phyloP scores from a whole-genome alignment of 2,888 invertebrate genomes.

The Andrena minutula region DNA sequence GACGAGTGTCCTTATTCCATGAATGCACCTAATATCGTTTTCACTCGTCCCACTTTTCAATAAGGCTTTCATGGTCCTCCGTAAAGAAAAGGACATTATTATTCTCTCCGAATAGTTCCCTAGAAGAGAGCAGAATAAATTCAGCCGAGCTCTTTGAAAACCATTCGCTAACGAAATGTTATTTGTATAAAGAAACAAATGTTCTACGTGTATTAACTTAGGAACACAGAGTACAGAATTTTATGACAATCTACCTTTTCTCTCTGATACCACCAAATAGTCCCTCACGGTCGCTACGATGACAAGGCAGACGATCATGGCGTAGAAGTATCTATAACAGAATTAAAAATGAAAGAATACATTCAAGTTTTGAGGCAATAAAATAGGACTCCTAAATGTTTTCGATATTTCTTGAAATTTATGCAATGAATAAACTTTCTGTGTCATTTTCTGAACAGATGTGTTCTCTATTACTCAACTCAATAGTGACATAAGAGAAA shows the following conservation, averaged over 20 bases:
- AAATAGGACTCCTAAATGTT: too few species aligned
- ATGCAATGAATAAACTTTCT: too few species aligned
- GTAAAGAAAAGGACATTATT: conserved; percentile 89
- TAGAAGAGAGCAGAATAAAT: conserved; percentile 55
- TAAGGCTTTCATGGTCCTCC: conserved; percentile 87
- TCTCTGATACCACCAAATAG: conserved; percentile 74
- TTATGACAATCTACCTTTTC: conserved; percentile 75
- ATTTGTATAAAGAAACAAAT: not conserved
- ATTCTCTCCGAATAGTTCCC: conserved; percentile 83
- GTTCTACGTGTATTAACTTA: conserved; percentile 1
- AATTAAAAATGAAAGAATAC: not conserved
- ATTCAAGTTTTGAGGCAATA: not conserved
- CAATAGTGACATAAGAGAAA: too few species aligned
- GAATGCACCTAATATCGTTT: conserved; percentile 88
- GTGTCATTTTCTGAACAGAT: too few species aligned
- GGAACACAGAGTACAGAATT: conserved; percentile 1
- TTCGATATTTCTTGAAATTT: too few species aligned
- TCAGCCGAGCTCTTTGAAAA: not conserved
- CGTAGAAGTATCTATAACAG: conserved; percentile 82
- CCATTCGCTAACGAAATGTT: not conserved
- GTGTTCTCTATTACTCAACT: too few species aligned
- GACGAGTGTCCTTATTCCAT: conserved; percentile 89
- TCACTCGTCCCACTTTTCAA: conserved; percentile 85
- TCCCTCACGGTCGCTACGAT: conserved; percentile 80
- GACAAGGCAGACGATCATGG: conserved; percentile 80